These are phyloP conservation scores for Leptodactylus fuscus DNA, from an alignment of 2,113 vertebrate species.

Conservation along the genomic window DNA sequence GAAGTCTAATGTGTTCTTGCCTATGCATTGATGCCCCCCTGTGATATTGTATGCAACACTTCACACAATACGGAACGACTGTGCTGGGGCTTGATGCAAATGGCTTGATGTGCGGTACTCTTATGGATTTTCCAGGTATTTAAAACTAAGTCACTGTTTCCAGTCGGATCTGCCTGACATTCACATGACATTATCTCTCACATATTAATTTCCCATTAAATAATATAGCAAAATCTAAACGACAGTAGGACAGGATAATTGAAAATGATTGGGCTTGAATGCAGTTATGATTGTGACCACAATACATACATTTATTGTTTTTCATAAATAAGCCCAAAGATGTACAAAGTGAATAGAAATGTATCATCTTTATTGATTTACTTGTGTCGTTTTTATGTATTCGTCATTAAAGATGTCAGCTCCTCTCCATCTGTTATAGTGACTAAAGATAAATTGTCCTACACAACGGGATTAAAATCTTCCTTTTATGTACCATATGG, in stretches of 20 bases:
- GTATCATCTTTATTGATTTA: slow-evolving; percentile 48
- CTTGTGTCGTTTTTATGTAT: slow-evolving; percentile 38
- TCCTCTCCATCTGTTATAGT: slow-evolving; percentile 52
- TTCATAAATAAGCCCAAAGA: neutral
- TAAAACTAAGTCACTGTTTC: neutral
- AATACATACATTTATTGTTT: slow-evolving; percentile 8
- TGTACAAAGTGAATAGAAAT: slow-evolving; percentile 11
- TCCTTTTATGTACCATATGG: slow-evolving; percentile 43
- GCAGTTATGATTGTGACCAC: neutral
- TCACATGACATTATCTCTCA: neutral
- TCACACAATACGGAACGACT: neutral
- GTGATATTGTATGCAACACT: no score
- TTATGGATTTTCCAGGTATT: neutral
- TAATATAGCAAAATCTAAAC: neutral
- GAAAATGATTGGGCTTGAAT: neutral
- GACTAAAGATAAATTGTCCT: slow-evolving; percentile 45
- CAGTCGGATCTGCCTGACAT: neutral
- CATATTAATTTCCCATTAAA: neutral
- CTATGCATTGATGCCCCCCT: no score
- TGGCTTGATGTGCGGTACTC: no score
- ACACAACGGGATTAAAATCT: slow-evolving; percentile 40
- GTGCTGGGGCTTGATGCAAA: no score
- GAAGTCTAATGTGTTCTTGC: no score
- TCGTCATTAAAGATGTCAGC: slow-evolving; percentile 29
- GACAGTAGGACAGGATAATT: neutral